phyloP scores from a whole-genome alignment of 2,888 invertebrate genomes.

The Eugnorisma glareosa region DNA sequence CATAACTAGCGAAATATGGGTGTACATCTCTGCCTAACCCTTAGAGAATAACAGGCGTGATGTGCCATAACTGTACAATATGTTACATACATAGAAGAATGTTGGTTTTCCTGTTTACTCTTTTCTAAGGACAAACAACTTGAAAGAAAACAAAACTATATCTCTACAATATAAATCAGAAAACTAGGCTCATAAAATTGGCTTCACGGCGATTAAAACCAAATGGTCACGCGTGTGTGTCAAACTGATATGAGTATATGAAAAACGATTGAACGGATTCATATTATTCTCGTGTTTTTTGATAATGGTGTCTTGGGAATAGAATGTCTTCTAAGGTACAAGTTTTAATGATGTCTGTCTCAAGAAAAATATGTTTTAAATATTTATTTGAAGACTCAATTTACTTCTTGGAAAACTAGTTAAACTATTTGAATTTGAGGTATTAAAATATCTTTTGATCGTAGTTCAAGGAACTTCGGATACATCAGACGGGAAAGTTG shows the following conservation, averaged over 20 bases:
- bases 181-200: constrained; percentile 16
- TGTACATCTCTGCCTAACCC: background rate
- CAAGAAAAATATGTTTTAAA: background rate
- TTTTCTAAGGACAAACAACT: constrained; percentile 44
- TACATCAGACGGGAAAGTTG: constrained; percentile 34
- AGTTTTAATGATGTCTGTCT: background rate
- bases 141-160: constrained; percentile 41
- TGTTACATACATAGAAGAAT: constrained; percentile 4
- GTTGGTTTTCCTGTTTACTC: constrained; percentile 57
- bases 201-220: background rate
- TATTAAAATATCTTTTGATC: constrained; percentile 39
- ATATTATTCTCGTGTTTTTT: constrained; percentile 5
- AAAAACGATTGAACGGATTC: constrained; percentile 11
- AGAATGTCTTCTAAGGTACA: background rate
- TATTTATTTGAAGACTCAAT: constrained; percentile 27
- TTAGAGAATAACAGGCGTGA: background rate
- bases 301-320: background rate
- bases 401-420: constrained; percentile 24
- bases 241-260: background rate
- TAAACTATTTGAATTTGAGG: constrained; percentile 29
- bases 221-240: background rate
- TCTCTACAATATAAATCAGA: constrained; percentile 32
- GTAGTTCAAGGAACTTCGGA: constrained; percentile 13
- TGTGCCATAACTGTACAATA: background rate
- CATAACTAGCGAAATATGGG: background rate